These are phyloP conservation scores for Pristiophorus japonicus DNA, from an alignment of 2,113 vertebrate species.

Conservation along the genomic window DNA sequence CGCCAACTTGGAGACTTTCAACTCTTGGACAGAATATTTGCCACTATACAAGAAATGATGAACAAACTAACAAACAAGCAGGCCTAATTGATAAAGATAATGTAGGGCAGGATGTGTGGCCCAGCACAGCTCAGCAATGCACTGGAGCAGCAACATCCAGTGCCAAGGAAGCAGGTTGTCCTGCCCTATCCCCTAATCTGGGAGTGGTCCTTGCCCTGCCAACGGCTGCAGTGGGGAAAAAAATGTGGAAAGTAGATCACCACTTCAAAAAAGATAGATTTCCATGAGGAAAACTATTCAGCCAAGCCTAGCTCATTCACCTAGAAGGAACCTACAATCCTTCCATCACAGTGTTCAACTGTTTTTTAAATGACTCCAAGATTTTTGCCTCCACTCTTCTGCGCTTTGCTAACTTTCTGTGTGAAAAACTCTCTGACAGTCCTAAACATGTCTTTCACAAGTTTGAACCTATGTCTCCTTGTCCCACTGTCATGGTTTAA, in stretches of 20 bases:
- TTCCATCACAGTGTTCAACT: neutral
- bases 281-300: no score
- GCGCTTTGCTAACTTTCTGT: neutral
- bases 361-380: neutral
- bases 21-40: neutral
- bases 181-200: neutral
- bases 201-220: neutral
- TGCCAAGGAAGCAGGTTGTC: neutral
- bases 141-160: neutral
- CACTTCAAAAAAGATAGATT: no score
- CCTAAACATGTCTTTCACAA: neutral
- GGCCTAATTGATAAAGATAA: neutral
- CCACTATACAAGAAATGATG: neutral
- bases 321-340: neutral
- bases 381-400: neutral
- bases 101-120: neutral
- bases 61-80: neutral
- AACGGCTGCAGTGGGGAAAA: no score
- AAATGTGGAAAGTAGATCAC: neutral
- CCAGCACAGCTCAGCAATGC: neutral
- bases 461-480: neutral
- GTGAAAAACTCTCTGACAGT: neutral
- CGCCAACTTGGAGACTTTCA: slow-evolving; percentile 11
- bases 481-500: neutral
- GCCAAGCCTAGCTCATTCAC: neutral